phyloP scores from a whole-genome alignment of 1,140 invertebrate genomes.

The Drosophila jambulina region DNA sequence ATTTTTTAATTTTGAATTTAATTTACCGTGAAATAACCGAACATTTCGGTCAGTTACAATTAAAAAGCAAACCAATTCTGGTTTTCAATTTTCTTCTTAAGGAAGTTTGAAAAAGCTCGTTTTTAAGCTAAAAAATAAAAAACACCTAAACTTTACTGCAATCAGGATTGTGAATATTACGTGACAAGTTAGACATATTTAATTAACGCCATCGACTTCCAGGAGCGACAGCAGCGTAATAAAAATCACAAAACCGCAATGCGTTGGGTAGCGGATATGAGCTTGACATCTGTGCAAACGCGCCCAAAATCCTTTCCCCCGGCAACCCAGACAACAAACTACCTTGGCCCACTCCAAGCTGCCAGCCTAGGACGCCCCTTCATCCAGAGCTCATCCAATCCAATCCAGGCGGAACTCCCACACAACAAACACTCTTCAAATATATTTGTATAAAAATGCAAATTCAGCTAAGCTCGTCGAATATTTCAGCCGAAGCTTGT shows the following conservation, averaged over 20 bases:
- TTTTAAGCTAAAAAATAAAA: neutral
- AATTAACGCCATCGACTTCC: slow-evolving; percentile 45
- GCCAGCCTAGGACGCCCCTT: slow-evolving; percentile 12
- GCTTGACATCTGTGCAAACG: slow-evolving; percentile 70
- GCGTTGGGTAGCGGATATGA: slow-evolving; percentile 47
- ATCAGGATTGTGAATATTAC: neutral
- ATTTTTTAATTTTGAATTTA: too few species aligned
- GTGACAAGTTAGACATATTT: slow-evolving; percentile 26
- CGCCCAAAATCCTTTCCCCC: slow-evolving; percentile 1
- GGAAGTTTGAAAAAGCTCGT: neutral
- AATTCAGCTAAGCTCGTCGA: slow-evolving; percentile 82
- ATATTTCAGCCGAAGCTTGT: slow-evolving; percentile 74
- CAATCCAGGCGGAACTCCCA: slow-evolving; percentile 19
- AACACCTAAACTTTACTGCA: too few species aligned
- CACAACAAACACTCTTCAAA: slow-evolving; percentile 73
- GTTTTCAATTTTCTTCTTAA: neutral
- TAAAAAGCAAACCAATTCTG: neutral
- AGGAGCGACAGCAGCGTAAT: slow-evolving; percentile 32
- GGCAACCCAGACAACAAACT: slow-evolving; percentile 60
- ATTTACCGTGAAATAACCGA: neutral
- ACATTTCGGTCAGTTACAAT: neutral
- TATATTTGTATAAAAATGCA: slow-evolving; percentile 84
- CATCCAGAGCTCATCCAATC: slow-evolving; percentile 50
- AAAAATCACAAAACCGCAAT: slow-evolving; percentile 66
- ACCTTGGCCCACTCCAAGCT: slow-evolving; percentile 10